Conservation (phyloP, 2,888 invertebrate species). For the Hyles lineata region DNA sequence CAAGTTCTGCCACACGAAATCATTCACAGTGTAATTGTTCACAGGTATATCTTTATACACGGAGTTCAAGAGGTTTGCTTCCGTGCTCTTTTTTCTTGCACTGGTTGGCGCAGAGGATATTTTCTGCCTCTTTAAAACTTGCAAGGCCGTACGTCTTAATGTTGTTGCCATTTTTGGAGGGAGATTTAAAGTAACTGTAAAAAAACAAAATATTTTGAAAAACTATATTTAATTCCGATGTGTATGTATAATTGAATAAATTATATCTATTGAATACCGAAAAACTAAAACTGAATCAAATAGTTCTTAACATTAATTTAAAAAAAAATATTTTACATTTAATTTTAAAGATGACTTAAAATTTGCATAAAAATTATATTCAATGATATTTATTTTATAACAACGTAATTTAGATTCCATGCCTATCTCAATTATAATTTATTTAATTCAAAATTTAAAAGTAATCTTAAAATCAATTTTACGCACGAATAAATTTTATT, state of each 20-base stretch:
- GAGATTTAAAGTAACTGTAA: slow-evolving; percentile 22
- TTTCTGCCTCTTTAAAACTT: slow-evolving; percentile 45
- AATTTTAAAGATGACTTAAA: background rate
- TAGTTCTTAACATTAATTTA: background rate
- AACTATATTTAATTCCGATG: no score
- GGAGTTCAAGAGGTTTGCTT: slow-evolving; percentile 73
- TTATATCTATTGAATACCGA: background rate
- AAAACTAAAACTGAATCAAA: background rate
- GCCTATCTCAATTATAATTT: background rate
- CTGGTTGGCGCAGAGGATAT: slow-evolving; percentile 39
- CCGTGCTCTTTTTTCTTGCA: slow-evolving; percentile 51
- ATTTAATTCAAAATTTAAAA: background rate
- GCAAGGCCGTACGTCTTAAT: slow-evolving; percentile 49
- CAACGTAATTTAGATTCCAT: no score
- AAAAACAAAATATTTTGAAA: slow-evolving; percentile 17
- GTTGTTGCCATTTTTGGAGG: slow-evolving; percentile 50
- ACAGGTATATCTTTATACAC: slow-evolving; percentile 75
- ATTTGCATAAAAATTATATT: background rate
- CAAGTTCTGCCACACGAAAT: slow-evolving; percentile 87
- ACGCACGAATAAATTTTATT: background rate
- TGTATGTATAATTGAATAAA: background rate
- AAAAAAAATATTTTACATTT: background rate
- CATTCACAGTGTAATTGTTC: slow-evolving; percentile 82
- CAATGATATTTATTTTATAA: background rate
- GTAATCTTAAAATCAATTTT: background rate